These are phyloP conservation scores for Anser brachyrhynchus DNA, from an alignment of 2,113 vertebrate genomes.

Conservation along the genomic window DNA sequence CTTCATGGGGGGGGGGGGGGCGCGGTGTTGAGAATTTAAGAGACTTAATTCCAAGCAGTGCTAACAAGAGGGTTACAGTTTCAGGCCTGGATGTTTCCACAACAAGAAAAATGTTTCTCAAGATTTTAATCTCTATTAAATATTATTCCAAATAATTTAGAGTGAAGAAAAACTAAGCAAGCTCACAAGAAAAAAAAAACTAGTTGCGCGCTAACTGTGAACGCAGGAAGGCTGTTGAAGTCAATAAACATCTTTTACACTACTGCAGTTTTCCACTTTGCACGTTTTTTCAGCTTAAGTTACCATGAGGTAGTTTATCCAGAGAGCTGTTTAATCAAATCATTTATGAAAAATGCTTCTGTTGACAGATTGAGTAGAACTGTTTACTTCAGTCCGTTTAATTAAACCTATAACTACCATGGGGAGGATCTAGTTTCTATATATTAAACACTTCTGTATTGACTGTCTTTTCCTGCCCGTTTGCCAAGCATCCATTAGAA, in stretches of 20 bases:
- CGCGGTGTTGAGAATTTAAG: neutral
- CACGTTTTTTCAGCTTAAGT: neutral
- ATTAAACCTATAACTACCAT: neutral
- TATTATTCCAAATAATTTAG: too few species aligned
- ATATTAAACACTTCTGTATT: neutral
- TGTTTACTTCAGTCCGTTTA: neutral
- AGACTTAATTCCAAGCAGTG: neutral
- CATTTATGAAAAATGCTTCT: neutral
- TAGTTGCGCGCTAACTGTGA: neutral
- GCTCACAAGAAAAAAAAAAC: neutral
- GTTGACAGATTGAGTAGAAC: neutral
- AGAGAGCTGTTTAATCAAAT: neutral
- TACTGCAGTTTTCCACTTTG: neutral
- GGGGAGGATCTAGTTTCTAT: neutral
- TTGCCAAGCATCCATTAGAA: neutral
- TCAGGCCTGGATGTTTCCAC: neutral
- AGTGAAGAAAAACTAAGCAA: fast-evolving
- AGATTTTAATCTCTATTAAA: neutral
- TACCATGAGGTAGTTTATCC: neutral
- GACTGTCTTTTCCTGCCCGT: neutral
- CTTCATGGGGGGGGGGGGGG: neutral
- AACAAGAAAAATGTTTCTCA: neutral
- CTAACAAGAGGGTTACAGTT: neutral
- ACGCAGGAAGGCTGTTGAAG: neutral
- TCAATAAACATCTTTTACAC: constrained; percentile 4